Base-by-base conservation (phyloP, 2,888 invertebrate genomes). In the Watsonalla binaria region DNA sequence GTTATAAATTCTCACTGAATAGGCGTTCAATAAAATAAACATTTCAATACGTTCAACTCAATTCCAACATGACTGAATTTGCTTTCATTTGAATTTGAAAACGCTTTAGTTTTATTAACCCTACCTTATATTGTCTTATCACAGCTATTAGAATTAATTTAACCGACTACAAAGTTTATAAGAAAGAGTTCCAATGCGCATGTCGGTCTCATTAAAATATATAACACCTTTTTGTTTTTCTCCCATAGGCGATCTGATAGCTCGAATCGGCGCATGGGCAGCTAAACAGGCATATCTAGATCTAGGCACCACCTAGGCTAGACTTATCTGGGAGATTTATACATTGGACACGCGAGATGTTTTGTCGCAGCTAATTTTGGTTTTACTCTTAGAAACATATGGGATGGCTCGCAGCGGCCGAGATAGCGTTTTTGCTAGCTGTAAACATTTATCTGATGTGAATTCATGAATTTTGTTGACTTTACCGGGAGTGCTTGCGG, bases 271-370 rank as follows among this genome's bases (percentile, higher is more conserved):
- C 66, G 68, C 74, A 53, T 62, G 66, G 58, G 60, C 60, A 51
- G 54, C 70, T 64, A 55, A 64, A 76, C 65, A 63, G 56, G 77
- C 70, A 70, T 76, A 82, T 82, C 82, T 62, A 65, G 76, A 79
- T 78, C 53, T 62, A 60, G 69, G 67, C 77, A 72, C 77, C 82
- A 80, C 82, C 82, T 80, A 78, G 73, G 58, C 63, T 58, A 58
- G 69, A 77, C 75, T 74, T 80, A 83, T 82, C 80, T 64, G 65
- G 60, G 61, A 72, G 80, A 83, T 83, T 82, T 83, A 82, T 82
- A 70, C 74, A 64, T 67, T 61, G 61, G 74, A 73, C 71, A 72
- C 68, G 65, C 64, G 55, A 56, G 59, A 54, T 60, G 65, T 61
- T 64, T 63, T 66, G 64, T 65, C 63, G 56, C 57, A 52, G 62